A percentile compares a stretch with the other conserved stretches of the same genome.
Conservation (phyloP, 1,140 invertebrate genomes). For the Cotesia glomerata region DNA sequence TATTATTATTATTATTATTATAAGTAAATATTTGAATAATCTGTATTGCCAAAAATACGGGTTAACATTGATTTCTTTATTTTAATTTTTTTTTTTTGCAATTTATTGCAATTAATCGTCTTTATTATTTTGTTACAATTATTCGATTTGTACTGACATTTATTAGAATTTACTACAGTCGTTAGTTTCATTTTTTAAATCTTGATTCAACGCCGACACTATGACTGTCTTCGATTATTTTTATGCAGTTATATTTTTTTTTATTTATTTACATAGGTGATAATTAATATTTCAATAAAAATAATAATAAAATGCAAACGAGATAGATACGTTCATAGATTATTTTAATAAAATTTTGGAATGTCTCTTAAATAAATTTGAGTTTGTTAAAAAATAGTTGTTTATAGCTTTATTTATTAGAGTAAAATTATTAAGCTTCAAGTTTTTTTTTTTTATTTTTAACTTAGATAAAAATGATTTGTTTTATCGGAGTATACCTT, state of each 20-base stretch:
- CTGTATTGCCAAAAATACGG: slow-evolving; percentile 60
- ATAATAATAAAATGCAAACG: background rate
- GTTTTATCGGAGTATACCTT: too few relatives aligned
- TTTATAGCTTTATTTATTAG: background rate
- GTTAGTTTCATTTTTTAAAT: slow-evolving; percentile 28
- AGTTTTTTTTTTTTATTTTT: too few relatives aligned
- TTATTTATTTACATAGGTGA: background rate
- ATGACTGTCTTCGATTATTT: background rate
- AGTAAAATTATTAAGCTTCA: too few relatives aligned
- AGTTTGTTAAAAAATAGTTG: background rate
- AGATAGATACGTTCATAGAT: background rate
- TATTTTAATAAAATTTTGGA: background rate
- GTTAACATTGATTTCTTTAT: slow-evolving; percentile 39
- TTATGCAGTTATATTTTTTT: background rate
- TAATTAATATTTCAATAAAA: background rate
- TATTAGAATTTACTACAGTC: slow-evolving; percentile 50
- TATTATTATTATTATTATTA: slow-evolving; percentile 32
- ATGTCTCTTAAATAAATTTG: background rate
- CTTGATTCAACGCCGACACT: background rate
- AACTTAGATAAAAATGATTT: too few relatives aligned
- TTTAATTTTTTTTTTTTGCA: slow-evolving; percentile 24
- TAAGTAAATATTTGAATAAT: slow-evolving; percentile 33
- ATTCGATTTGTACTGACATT: slow-evolving; percentile 61
- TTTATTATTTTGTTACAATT: slow-evolving; percentile 36
- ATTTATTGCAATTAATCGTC: background rate